These are phyloP conservation scores for Cyprinodon variegatus DNA, from an alignment of 2,113 vertebrate genomes.

Conservation along the genomic window DNA sequence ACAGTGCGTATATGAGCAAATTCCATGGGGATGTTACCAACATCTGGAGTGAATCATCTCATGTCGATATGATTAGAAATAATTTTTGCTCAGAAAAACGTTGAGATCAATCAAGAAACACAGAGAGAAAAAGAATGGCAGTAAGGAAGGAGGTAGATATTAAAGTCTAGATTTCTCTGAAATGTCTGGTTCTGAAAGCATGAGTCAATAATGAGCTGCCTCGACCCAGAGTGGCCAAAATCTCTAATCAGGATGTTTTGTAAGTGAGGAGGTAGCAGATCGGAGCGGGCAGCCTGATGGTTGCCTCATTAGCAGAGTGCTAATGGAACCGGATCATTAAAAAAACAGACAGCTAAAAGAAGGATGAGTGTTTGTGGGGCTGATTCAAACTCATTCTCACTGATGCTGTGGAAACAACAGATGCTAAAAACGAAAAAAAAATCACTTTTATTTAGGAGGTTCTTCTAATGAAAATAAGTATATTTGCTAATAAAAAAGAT, in stretches of 20 bases:
- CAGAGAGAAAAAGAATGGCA: no score
- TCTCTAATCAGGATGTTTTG: not conserved
- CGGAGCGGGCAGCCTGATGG: not conserved
- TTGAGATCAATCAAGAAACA: not conserved
- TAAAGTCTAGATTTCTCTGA: no score
- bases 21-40: not conserved
- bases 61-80: not conserved
- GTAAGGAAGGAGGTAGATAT: no score
- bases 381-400: not conserved
- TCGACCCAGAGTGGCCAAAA: not conserved
- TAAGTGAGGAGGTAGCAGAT: not conserved
- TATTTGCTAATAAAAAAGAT: not conserved
- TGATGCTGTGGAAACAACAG: not conserved
- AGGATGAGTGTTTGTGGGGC: slow-evolving; percentile 11
- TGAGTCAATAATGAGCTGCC: not conserved
- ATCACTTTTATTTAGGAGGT: not conserved
- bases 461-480: not conserved
- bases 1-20: not conserved
- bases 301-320: slow-evolving; percentile 48
- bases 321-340: slow-evolving; percentile 71
- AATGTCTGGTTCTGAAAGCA: not conserved
- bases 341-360: slow-evolving; percentile 38
- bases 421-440: not conserved
- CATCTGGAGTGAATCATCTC: not conserved
- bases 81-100: not conserved